Base-by-base conservation (phyloP, 1,140 invertebrate genomes). In the Caerostris darwini region DNA sequence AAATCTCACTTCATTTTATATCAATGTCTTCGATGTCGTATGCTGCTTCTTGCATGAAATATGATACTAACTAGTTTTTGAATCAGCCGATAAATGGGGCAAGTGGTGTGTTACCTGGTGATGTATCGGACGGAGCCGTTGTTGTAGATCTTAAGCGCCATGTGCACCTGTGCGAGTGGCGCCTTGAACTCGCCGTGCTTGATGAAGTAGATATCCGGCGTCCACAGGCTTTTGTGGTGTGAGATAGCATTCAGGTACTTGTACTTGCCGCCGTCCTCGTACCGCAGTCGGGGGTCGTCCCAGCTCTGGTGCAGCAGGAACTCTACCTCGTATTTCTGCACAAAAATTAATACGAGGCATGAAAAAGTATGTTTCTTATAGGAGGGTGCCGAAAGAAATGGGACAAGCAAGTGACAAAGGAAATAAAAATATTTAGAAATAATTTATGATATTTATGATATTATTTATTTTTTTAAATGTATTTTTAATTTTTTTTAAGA, bases 321-420 rank as follows among this genome's bases (percentile, higher is more conserved):
- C 96, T 99, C 98, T 95, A 99, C 98, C 96, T 99, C 98, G 96
- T 99, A 99, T 98, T 99, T 99, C 98, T 98, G 97, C 10, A 12
- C 4, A 59, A 54, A 59, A 90, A 4, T 57, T 34, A 34, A 34
- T 34, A 34, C 2, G 2, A 2, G 34, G 2, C 34, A 34, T 34
- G 34, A 34, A 34, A 34, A 34, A 34, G 34, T 34, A 34, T 34
- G 2, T 34, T 34, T 34, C 34, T 34, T 34, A 34, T 34, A 34
- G 34, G 34, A 34, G 34, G 34, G 34, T 34, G 34, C 34, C 34
- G 34, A 34, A 34, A 34, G 34, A 34, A 34, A 34, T 34, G 34
- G 34, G 34, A 2, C 34, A 34, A 34, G 34, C 34, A 34, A 34
- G 34, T 34, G 34, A 34, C 34, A 34, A 34, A 34, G 34, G 34